phyloP scores from a whole-genome alignment of 1,140 invertebrate genomes.

The Augochlora pura region DNA sequence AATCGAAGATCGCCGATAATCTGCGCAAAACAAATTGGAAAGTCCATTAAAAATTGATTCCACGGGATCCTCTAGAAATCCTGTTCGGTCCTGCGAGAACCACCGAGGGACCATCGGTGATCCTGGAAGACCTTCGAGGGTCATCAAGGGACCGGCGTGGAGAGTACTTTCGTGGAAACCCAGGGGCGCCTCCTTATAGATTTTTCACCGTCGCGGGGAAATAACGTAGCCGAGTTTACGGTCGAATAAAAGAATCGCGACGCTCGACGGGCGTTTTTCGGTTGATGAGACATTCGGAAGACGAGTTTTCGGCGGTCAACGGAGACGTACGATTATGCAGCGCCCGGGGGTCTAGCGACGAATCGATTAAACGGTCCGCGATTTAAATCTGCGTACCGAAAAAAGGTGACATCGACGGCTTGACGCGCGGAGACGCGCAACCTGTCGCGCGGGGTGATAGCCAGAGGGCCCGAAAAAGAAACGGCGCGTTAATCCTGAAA shows the following conservation, averaged over 20 bases:
- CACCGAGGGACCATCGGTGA: too few relatives aligned
- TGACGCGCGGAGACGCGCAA: slow-evolving; percentile 8
- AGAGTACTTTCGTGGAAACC: too few relatives aligned
- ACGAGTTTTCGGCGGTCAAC: slow-evolving; percentile 14
- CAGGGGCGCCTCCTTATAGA: too few relatives aligned
- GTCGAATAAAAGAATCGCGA: background rate
- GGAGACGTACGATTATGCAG: slow-evolving; percentile 30
- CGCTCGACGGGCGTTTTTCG: background rate
- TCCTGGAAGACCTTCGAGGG: too few relatives aligned
- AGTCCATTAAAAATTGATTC: too few relatives aligned
- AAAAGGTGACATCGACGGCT: slow-evolving; percentile 14
- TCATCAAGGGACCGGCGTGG: too few relatives aligned
- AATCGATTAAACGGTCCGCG: slow-evolving; percentile 52
- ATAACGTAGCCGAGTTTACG: background rate
- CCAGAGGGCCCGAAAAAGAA: background rate
- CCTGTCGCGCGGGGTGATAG: background rate
- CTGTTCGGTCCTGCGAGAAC: too few relatives aligned
- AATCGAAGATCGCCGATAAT: too few relatives aligned
- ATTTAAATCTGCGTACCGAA: slow-evolving; percentile 31
- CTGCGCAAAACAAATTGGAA: too few relatives aligned
- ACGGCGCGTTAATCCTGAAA: slow-evolving; percentile 5
- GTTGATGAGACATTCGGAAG: too few relatives aligned
- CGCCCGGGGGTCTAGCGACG: slow-evolving; percentile 35
- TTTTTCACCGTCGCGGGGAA: background rate
- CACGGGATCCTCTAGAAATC: too few relatives aligned